Conservation (phyloP, 2,113 vertebrate genomes). For the Hyla sarda region DNA sequence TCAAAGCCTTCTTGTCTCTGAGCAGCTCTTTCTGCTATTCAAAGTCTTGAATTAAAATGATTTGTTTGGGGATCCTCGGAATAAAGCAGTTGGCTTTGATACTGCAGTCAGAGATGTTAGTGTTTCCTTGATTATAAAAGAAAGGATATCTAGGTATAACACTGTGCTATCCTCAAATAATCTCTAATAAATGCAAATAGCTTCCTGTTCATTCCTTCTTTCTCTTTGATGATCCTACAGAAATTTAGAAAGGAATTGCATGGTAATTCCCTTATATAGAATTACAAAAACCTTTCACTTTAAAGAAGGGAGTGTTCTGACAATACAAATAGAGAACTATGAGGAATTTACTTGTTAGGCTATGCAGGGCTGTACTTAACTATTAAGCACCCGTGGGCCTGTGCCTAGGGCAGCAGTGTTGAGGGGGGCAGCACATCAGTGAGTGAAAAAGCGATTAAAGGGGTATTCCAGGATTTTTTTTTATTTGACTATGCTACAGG, state of each 20-base stretch:
- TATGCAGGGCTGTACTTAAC: no score
- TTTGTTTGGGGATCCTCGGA: slow-evolving; percentile 36
- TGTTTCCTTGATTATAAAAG: slow-evolving; percentile 27
- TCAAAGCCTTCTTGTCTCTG: slow-evolving; percentile 40
- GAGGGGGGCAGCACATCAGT: no score
- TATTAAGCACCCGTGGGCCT: no score
- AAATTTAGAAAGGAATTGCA: background rate
- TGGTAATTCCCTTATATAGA: background rate
- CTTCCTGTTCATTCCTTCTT: background rate
- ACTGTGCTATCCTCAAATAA: background rate
- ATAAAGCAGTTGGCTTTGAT: slow-evolving; percentile 36
- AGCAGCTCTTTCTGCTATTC: slow-evolving; percentile 27
- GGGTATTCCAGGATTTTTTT: no score
- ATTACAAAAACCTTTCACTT: background rate
- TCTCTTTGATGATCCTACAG: background rate
- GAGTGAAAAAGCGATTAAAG: no score
- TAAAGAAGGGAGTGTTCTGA: background rate
- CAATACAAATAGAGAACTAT: background rate
- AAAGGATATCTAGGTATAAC: background rate
- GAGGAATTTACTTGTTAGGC: background rate
- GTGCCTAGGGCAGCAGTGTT: no score
- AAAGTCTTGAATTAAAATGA: slow-evolving; percentile 49
- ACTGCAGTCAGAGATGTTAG: slow-evolving; percentile 26
- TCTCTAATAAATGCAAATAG: background rate
- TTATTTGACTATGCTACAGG: no score